Conservation (phyloP, 2,797 vertebrate species). For the Botia kubotai region DNA sequence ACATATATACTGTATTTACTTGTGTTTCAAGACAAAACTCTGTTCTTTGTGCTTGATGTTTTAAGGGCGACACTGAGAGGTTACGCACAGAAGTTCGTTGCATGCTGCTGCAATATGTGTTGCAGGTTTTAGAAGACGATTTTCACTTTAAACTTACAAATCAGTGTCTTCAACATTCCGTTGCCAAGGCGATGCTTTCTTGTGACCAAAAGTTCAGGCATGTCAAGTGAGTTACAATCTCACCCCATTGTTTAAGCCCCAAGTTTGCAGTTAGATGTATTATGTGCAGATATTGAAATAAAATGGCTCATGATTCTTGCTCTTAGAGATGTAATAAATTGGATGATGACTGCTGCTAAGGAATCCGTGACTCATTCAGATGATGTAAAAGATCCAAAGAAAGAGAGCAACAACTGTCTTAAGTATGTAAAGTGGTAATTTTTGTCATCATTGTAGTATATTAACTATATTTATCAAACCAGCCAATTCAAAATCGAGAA, state of each 20-base stretch:
- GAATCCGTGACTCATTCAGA: conserved; percentile 29
- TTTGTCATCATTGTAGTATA: background rate
- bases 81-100: conserved; percentile 69
- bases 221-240: conserved; percentile 78
- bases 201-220: conserved; percentile 82
- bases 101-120: conserved; percentile 88
- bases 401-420: conserved; percentile 69
- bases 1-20: too few species aligned
- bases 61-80: conserved; percentile 66
- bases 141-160: conserved; percentile 78
- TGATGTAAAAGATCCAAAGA: conserved; percentile 48
- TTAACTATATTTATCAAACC: background rate
- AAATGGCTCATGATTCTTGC: conserved; percentile 20
- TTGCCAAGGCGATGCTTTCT: conserved; percentile 85
- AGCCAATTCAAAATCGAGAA: background rate
- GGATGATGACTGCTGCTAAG: conserved; percentile 83
- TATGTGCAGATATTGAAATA: background rate
- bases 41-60: background rate
- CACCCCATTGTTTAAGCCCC: background rate
- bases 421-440: conserved; percentile 64
- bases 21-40: background rate
- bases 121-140: conserved; percentile 93
- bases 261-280: background rate
- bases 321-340: conserved; percentile 87
- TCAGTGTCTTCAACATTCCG: conserved; percentile 77